Base-by-base conservation (phyloP, 2,888 invertebrate species). In the Pegoplata infirma region DNA sequence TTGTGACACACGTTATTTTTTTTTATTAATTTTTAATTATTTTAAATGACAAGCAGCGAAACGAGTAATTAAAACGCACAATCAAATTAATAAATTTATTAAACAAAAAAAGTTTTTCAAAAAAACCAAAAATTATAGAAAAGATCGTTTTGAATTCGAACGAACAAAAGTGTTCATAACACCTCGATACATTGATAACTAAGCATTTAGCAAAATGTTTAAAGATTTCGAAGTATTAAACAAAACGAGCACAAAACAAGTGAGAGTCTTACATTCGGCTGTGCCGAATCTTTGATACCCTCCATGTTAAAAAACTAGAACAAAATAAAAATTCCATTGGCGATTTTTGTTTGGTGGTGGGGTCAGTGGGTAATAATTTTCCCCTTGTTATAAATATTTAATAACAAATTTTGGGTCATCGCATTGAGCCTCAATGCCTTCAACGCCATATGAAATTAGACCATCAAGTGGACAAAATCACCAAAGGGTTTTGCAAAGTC, bases 101-200 rank as follows among this genome's bases (percentile, higher is more conserved):
- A n/a, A n/a, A n/a, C n/a, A 53, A 32, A 1, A 25, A 49, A 66
- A 25, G 16, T 51, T 6, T 23, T 28, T 63, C 23, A 55, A 53
- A 17, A n/a, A n/a, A 2, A 40, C n/a, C 32, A 40, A 40, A 40
- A 12, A 40, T 10, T 7, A 67, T 28, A 55, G 19, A 61, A 49
- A 56, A 61, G 68, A 76, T 76, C 68, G 75, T 69, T 44, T 64
- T n/a, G 40, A 23, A n/a, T 63, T 76, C 68, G 67, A 51, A 75
- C 25, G 75, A 79, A 75, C 47, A 49, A 68, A 59, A 23, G 49
- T 75, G 67, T 63, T 79, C 66, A 55, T 69, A 74, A 71, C 36
- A 75, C 71, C 75, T 53, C 79, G 78, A 75, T 56, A 72, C 55
- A 75, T 67, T 79, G 51, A 67, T 44, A 58, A 79, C 79, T 79